Conservation (phyloP, 2,888 invertebrate genomes). For the Heliothis peltigera region DNA sequence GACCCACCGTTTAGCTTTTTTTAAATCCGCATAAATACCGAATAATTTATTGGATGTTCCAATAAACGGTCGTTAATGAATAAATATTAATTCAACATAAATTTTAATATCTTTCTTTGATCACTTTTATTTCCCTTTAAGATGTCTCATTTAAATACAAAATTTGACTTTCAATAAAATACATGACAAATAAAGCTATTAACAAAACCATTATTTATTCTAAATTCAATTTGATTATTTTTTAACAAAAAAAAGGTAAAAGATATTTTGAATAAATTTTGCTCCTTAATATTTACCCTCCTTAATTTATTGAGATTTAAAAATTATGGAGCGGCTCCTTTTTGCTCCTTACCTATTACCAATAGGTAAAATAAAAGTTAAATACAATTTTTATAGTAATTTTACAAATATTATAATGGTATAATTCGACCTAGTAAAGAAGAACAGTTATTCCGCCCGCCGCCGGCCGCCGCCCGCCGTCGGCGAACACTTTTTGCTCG, state of each 20-base stretch:
- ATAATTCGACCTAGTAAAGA: constrained; percentile 85
- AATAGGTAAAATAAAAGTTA: constrained; percentile 69
- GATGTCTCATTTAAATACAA: constrained; percentile 48
- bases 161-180: constrained; percentile 39
- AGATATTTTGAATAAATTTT: not conserved
- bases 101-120: constrained; percentile 62
- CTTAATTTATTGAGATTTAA: not conserved
- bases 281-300: not conserved
- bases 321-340: not conserved
- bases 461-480: constrained; percentile 72
- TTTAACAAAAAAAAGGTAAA: not conserved
- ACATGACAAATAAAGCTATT: constrained; percentile 37
- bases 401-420: constrained; percentile 77
- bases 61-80: constrained; percentile 62
- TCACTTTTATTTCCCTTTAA: constrained; percentile 48
- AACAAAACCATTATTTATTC: constrained; percentile 40
- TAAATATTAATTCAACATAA: constrained; percentile 66
- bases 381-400: constrained; percentile 79
- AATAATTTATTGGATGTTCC: constrained; percentile 63
- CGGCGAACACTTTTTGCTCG: constrained; percentile 73
- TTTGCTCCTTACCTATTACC: constrained; percentile 37
- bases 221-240: constrained; percentile 8
- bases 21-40: constrained; percentile 42
- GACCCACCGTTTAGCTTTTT: constrained; percentile 29
- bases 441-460: constrained; percentile 71